Evolutionary conservation across 1,140 invertebrate species (phyloP).

Genomic region (Drosophila equinoxialis): DNA sequence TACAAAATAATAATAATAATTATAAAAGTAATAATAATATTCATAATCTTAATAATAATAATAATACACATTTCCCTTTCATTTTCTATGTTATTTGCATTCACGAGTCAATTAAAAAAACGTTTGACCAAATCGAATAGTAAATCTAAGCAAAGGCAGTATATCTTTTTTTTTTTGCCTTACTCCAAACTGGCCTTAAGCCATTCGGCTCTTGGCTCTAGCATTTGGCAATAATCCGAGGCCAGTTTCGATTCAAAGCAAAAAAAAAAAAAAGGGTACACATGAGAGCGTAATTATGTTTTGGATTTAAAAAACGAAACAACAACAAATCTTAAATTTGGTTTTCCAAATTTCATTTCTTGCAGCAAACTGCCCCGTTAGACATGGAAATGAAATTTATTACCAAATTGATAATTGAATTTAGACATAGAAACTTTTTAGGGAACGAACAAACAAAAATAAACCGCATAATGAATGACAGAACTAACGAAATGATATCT

Average conservation of each 20-base stretch:
- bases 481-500: neutral
- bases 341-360: constrained; percentile 17
- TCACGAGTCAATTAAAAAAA: constrained; percentile 4
- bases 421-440: constrained; percentile 3
- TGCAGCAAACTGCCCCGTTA: constrained; percentile 18
- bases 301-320: constrained; percentile 54
- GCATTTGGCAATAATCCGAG: constrained; percentile 29
- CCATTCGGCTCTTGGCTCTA: neutral
- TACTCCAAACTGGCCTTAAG: constrained; percentile 8
- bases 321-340: constrained; percentile 1
- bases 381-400: constrained; percentile 20
- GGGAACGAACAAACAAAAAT: neutral
- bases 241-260: constrained; percentile 4
- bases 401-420: constrained; percentile 7
- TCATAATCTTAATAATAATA: neutral
- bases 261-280: neutral
- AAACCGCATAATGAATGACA: neutral
- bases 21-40: constrained; percentile 11
- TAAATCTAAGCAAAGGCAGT: neutral
- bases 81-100: neutral
- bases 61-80: constrained; percentile 16
- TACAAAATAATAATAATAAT: too few species aligned
- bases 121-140: constrained; percentile 1
- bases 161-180: neutral
- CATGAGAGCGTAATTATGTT: constrained; percentile 54